These are phyloP conservation scores for Drosophila infuscata DNA, from an alignment of 2,888 invertebrate genomes.

Conservation along the genomic window DNA sequence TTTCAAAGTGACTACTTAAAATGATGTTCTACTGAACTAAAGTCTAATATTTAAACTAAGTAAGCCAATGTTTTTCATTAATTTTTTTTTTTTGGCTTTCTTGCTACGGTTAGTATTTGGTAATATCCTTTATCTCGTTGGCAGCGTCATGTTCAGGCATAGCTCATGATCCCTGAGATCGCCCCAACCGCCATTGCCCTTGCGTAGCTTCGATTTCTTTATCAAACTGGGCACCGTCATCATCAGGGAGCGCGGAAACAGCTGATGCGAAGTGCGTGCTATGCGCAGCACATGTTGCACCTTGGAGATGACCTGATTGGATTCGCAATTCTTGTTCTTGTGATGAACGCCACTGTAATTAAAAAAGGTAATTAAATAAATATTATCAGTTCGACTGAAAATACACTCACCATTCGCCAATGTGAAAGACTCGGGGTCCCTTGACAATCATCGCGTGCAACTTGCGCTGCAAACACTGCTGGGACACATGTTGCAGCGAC, in stretches of 20 bases:
- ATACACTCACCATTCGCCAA: slow-evolving; percentile 96
- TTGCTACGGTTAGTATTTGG: slow-evolving; percentile 42
- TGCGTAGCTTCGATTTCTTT: slow-evolving; percentile 91
- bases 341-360: slow-evolving; percentile 95
- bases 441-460: slow-evolving; percentile 95
- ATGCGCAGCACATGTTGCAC: slow-evolving; percentile 92
- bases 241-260: slow-evolving; percentile 90
- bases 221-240: slow-evolving; percentile 89
- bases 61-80: slow-evolving; percentile 19
- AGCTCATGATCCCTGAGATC: slow-evolving; percentile 93
- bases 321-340: slow-evolving; percentile 95
- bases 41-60: slow-evolving; percentile 32
- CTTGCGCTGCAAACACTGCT: slow-evolving; percentile 91
- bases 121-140: slow-evolving; percentile 72
- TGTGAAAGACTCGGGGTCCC: slow-evolving; percentile 98
- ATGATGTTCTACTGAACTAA: slow-evolving; percentile 41
- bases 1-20: slow-evolving; percentile 39
- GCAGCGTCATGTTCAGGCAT: slow-evolving; percentile 90
- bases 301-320: slow-evolving; percentile 93
- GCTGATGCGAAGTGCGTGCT: slow-evolving; percentile 87
- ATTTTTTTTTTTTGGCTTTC: slow-evolving; percentile 18
- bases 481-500: slow-evolving; percentile 96
- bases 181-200: slow-evolving; percentile 99
- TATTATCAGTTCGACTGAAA: background rate
- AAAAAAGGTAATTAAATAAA: background rate